phyloP scores from a whole-genome alignment of 2,113 vertebrate genomes.

The Lagopus leucura region DNA sequence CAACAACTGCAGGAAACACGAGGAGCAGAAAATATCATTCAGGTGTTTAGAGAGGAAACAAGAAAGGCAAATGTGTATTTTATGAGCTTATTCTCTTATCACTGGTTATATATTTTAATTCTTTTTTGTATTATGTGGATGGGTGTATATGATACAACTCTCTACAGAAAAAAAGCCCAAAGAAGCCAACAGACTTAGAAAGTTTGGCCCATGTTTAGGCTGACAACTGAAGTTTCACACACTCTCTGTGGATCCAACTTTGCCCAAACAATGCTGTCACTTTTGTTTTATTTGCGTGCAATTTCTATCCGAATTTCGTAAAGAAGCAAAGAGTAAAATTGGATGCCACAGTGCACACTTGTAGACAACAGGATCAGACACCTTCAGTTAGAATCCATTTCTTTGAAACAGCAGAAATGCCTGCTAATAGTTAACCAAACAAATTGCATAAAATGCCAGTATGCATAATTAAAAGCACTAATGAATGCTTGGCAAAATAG shows the following conservation, averaged over 20 bases:
- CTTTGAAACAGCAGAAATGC: not conserved
- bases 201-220: not conserved
- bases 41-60: not conserved
- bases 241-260: not conserved
- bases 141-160: not conserved
- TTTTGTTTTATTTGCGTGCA: not conserved
- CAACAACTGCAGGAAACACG: not conserved
- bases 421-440: not conserved
- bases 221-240: not conserved
- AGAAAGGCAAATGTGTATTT: not conserved
- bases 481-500: not conserved
- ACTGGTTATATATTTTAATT: not conserved
- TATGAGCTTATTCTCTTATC: not conserved
- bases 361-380: not conserved
- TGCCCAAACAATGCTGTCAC: not conserved
- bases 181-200: not conserved
- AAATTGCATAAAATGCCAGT: not conserved
- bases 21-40: not conserved
- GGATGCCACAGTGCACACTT: not conserved
- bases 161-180: not conserved
- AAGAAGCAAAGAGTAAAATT: not conserved
- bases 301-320: not conserved
- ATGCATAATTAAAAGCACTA: slow-evolving; percentile 9
- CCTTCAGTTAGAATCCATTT: not conserved
- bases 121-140: not conserved